Evolutionary conservation across 2,113 vertebrate species (phyloP), one percentile per base, ranked within the genome.

Genomic region (Meleagris gallopavo): DNA sequence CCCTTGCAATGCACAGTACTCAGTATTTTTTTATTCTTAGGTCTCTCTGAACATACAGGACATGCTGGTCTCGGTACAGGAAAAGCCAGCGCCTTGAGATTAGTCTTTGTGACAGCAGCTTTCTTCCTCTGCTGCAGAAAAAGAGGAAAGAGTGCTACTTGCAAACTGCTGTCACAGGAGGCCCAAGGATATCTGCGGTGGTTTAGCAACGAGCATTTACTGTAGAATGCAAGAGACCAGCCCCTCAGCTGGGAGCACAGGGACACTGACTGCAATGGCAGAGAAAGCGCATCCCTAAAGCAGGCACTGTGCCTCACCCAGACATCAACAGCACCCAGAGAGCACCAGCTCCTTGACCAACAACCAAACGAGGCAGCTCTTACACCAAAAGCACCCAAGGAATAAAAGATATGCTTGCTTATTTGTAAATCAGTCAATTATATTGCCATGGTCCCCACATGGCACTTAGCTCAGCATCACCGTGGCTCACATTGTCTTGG

Each of bases 51-150:
- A 20, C 12, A 17, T 18, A 93, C 93, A 95, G 94, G 93, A 95
- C 95, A 95, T 40, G 89, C 94, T 89, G 93, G 82, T 76, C 91
- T 83, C 34, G 1, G 84, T 13, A 93, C 94, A 91, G 95, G 94
- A 95, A 97, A 88, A 94, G 93, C 93, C 95, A 93, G 94, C 5
- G 75, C 87, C 85, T 91, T 9, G 46, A 83, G 95, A 97, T 96
- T 94, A 91, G 93, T 80, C 91, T 64, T 30, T 55, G 83, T 94
- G 95, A 95, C 94, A 97, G 95, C 94, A 86, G 91, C 85, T 64
- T 83, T 88, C 89, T 95, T 93, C 94, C 96, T 95, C 93, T 95
- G 55, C 79, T 14, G 11, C 65, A 60, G 15, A 88, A 70, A 83
- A 88, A 82, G 93, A 90, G 89, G 94, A 96, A 96, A 77, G 87